phyloP scores from a whole-genome alignment of 2,797 vertebrate species.

The Forpus xanthops region DNA sequence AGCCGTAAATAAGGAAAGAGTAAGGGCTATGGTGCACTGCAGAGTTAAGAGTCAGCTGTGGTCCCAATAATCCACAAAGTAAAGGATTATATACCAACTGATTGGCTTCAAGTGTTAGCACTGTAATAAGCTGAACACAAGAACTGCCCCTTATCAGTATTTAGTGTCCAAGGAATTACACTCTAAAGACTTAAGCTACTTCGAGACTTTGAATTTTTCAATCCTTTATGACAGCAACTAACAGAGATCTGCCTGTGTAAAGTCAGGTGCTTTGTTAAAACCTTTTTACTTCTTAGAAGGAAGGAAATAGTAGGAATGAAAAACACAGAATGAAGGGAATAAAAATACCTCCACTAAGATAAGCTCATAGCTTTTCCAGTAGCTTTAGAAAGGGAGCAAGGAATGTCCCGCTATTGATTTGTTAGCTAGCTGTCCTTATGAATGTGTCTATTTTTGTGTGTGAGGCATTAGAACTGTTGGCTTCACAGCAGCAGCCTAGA shows the following conservation, averaged over 20 bases:
- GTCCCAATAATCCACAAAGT: conserved; percentile 22
- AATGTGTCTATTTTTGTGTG: background rate
- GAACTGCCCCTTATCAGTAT: conserved; percentile 7
- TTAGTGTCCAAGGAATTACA: conserved; percentile 41
- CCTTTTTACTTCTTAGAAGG: background rate
- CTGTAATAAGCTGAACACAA: background rate
- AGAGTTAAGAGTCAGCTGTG: background rate
- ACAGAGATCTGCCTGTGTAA: background rate
- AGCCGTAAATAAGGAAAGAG: background rate
- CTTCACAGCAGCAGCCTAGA: background rate
- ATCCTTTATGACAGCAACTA: background rate
- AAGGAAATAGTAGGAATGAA: background rate
- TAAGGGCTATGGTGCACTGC: background rate
- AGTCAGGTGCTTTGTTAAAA: conserved; percentile 14
- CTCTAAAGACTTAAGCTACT: conserved; percentile 43
- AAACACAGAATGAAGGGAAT: background rate
- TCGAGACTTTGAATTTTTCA: conserved; percentile 18
- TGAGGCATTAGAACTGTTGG: background rate
- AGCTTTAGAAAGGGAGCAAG: background rate
- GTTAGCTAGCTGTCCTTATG: background rate
- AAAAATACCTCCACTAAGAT: background rate
- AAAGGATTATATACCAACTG: conserved; percentile 46
- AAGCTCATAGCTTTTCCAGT: background rate
- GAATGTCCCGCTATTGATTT: background rate
- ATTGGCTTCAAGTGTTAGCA: conserved; percentile 33